Conservation (phyloP, 2,888 invertebrate genomes). For the Crepidodera aurea region DNA sequence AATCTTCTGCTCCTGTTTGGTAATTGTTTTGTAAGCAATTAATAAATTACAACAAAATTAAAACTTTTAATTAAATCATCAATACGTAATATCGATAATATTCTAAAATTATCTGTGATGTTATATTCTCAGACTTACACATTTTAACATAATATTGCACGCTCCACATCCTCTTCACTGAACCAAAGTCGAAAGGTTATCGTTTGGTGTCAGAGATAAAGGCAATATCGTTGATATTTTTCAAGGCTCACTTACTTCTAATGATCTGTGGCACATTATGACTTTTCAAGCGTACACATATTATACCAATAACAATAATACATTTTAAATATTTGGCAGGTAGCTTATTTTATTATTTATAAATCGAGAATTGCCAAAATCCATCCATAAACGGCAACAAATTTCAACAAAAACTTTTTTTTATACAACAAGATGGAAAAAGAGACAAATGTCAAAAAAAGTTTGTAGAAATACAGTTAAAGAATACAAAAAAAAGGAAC, state of each 20-base stretch:
- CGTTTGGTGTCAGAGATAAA: slow-evolving; percentile 42
- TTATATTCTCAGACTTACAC: slow-evolving; percentile 17
- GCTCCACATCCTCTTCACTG: slow-evolving; percentile 48
- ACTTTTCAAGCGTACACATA: slow-evolving; percentile 19
- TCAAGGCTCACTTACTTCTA: slow-evolving; percentile 53
- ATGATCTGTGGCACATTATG: slow-evolving; percentile 46
- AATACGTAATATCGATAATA: not conserved
- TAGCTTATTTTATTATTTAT: no score
- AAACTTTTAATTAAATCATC: not conserved
- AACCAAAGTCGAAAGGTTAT: slow-evolving; percentile 50
- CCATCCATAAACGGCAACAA: no score
- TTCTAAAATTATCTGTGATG: slow-evolving; percentile 18
- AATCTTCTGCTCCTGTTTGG: no score
- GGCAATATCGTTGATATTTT: slow-evolving; percentile 40
- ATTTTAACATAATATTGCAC: slow-evolving; percentile 36
- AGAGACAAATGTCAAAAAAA: no score
- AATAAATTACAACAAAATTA: not conserved
- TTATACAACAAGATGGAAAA: no score
- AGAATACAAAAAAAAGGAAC: no score
- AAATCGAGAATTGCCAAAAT: no score
- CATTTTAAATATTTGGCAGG: not conserved
- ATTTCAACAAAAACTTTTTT: no score
- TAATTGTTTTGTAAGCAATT: no score
- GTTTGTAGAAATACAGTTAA: no score
- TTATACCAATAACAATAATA: slow-evolving; percentile 11